phyloP scores from a whole-genome alignment of 2,113 vertebrate species.

The Catagonus wagneri region DNA sequence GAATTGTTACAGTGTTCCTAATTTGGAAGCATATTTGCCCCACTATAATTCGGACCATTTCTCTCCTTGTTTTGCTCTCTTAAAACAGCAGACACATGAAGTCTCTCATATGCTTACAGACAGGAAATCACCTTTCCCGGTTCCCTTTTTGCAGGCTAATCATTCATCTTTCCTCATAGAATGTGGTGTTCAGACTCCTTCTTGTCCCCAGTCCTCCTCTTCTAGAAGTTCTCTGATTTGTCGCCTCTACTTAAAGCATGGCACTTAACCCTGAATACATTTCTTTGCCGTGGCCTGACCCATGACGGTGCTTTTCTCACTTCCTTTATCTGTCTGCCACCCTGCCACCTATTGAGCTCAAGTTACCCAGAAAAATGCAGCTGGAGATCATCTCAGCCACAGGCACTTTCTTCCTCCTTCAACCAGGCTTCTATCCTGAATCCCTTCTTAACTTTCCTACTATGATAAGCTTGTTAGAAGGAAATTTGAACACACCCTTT shows the following conservation, averaged over 20 bases:
- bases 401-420: neutral
- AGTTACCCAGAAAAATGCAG: neutral
- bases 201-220: neutral
- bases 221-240: neutral
- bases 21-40: neutral
- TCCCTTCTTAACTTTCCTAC: neutral
- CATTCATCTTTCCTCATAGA: neutral
- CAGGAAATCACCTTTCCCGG: neutral
- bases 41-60: neutral
- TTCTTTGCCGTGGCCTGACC: neutral
- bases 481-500: neutral
- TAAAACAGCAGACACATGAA: neutral
- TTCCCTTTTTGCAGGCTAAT: neutral
- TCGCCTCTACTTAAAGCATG: neutral
- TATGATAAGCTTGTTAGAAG: neutral
- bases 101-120: neutral
- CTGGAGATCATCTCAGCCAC: neutral
- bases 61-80: neutral
- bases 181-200: neutral
- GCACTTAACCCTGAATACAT: neutral
- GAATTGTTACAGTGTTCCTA: neutral
- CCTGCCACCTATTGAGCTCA: neutral
- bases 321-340: neutral
- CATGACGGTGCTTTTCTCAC: neutral
- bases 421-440: neutral